phyloP scores from a whole-genome alignment of 2,888 invertebrate genomes.

The Drosophila multiciliata region DNA sequence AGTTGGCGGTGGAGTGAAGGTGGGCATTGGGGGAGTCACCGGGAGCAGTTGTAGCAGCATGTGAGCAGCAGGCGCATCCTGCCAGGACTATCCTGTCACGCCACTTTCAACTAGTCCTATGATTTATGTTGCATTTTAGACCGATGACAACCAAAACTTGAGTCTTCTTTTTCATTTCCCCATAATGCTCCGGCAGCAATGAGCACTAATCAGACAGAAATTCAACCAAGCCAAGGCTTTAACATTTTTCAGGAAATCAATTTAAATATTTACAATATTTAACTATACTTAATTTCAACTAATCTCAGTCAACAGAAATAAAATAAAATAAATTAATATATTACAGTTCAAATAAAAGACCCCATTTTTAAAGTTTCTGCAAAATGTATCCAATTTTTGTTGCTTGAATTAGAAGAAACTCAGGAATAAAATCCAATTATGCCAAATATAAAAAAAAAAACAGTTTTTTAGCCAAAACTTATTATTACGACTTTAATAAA shows the following conservation, averaged over 20 bases:
- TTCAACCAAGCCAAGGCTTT: background rate
- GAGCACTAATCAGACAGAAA: conserved; percentile 48
- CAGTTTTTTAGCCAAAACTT: background rate
- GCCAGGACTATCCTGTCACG: conserved; percentile 63
- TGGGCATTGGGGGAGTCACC: background rate
- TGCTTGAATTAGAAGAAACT: background rate
- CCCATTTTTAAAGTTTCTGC: background rate
- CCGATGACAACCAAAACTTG: conserved; percentile 59
- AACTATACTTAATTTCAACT: background rate
- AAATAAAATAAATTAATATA: background rate
- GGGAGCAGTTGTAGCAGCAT: conserved; percentile 41
- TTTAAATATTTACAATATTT: too few relatives aligned
- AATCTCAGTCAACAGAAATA: background rate
- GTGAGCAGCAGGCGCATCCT: conserved; percentile 66
- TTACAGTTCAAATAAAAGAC: fast-evolving
- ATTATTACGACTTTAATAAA: background rate
- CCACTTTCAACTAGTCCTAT: conserved; percentile 63
- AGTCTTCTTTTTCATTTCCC: conserved; percentile 16
- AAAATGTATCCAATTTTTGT: background rate
- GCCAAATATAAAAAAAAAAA: background rate
- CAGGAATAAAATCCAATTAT: background rate
- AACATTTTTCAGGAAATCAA: background rate
- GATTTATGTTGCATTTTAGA: conserved; percentile 77
- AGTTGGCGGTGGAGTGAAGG: background rate
- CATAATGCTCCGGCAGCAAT: conserved; percentile 46